Evolutionary conservation across 2,888 invertebrate genomes (phyloP), one percentile per base, ranked within the genome.

Genomic region (Palloptera scutellata): DNA sequence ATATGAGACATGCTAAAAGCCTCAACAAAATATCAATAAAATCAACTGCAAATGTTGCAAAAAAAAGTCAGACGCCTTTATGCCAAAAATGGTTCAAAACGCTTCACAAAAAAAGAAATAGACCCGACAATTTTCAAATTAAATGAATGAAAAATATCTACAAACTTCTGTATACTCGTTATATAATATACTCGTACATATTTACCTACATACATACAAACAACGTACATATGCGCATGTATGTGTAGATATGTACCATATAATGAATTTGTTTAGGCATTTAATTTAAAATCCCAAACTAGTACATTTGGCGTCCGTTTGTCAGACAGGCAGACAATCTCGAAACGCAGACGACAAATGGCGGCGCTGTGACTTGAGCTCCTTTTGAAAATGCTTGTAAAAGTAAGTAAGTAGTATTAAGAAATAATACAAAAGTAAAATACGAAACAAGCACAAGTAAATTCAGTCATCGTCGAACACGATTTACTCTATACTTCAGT

Each of bases 341-440:
- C 40, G 40, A 63, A 64, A 64, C 48, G 54, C 64, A 69, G 68
- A 20, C 67, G 74, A 73, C 72, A 40, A 1, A 40, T 11, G 40
- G 55, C 48, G 57, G 48, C 48, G 74, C 73, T 75, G 77, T 75
- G 78, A 79, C 77, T 78, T 76, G 75, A 75, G 73, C 75, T 77
- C 75, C 72, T 69, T 66, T 12, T 40, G 9, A 6, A 69, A 70
- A 72, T 69, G 69, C 62, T 66, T 55, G n/a, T n/a, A n/a, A n/a
- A n/a, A n/a, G n/a, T n/a, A n/a, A n/a, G n/a, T n/a, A n/a, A 54
- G 48, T 11, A 48, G 41, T 59, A 64, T 55, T 53, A 58, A 66
- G 57, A 66, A 58, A 62, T 43, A 59, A 63, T 19, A 43, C 48
- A 61, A 64, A 55, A 58, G 58, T 13, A 48, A 67, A 55, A 19